A percentile compares a stretch with the other conserved stretches of the same genome.
These are phyloP conservation scores for Ptychochromis oligacanthus DNA, from an alignment of 2,113 vertebrate species.

Conservation along the genomic window DNA sequence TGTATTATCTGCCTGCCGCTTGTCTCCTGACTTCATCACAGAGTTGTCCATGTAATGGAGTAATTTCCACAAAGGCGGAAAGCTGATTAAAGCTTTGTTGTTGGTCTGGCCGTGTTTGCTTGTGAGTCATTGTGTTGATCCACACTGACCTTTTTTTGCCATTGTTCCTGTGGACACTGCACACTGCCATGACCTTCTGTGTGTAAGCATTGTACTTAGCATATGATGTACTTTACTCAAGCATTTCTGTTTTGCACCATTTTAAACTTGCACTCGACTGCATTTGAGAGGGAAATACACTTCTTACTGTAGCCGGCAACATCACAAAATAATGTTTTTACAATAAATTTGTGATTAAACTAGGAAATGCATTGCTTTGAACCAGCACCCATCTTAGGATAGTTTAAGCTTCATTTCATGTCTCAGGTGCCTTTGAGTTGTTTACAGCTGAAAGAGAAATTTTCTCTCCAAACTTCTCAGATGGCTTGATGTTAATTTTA, in stretches of 20 bases:
- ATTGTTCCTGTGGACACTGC: neutral
- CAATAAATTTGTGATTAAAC: neutral
- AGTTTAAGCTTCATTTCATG: neutral
- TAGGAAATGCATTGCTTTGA: no score
- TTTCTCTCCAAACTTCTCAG: neutral
- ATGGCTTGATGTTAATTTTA: neutral
- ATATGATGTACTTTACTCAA: neutral
- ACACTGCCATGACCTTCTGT: neutral
- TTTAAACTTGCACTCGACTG: neutral
- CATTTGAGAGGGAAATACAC: neutral
- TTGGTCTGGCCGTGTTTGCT: slow-evolving; percentile 6
- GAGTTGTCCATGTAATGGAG: slow-evolving; percentile 49
- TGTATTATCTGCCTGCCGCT: slow-evolving; percentile 66
- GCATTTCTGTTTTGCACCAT: neutral
- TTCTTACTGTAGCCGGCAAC: neutral
- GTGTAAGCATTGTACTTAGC: neutral
- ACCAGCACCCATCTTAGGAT: no score
- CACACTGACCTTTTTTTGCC: slow-evolving; percentile 46
- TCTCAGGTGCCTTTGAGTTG: neutral
- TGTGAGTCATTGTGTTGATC: slow-evolving; percentile 49
- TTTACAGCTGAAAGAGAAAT: neutral
- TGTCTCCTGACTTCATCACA: slow-evolving; percentile 65
- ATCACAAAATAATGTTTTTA: neutral
- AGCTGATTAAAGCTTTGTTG: slow-evolving; percentile 54
- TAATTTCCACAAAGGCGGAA: slow-evolving; percentile 59